Percentiles rank a stretch among this genome's conserved stretches.
Evolutionary conservation across 2,797 vertebrate species (phyloP).

Genomic region (Ibycter americanus): DNA sequence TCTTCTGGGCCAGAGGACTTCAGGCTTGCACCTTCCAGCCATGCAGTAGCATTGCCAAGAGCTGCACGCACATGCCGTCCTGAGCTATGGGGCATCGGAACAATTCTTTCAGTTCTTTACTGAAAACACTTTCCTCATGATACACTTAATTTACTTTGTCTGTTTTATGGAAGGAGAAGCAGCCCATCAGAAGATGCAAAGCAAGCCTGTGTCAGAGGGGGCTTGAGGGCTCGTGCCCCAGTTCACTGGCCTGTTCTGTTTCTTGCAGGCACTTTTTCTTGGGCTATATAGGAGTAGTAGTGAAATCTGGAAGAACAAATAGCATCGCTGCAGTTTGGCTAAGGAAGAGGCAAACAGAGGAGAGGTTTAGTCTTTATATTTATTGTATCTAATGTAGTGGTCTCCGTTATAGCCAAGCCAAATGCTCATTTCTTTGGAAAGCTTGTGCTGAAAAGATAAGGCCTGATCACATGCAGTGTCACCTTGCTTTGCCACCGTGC

Average conservation of each 20-base stretch:
- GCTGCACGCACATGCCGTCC: background rate
- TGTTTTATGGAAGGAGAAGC: background rate
- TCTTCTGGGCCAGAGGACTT: background rate
- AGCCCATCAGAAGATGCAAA: background rate
- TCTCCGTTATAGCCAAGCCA: background rate
- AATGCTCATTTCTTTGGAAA: background rate
- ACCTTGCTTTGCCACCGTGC: background rate
- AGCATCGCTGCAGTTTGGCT: background rate
- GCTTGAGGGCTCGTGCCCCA: background rate
- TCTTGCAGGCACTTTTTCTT: background rate
- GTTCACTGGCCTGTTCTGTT: background rate
- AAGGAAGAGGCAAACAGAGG: background rate
- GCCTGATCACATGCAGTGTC: background rate
- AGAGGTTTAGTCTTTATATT: background rate
- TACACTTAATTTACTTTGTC: background rate
- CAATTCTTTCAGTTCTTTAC: background rate
- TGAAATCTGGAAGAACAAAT: background rate
- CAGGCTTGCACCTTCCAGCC: background rate
- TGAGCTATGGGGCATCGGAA: background rate
- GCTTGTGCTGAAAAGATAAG: background rate
- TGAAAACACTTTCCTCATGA: background rate
- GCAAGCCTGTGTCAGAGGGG: background rate
- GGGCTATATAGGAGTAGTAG: background rate
- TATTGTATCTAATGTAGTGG: background rate
- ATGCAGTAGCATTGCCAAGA: background rate